Evolutionary conservation across 30 jellyfish, hydroid and myxozoan species (phyloP).

Genomic region (Aurelia sp.): DNA sequence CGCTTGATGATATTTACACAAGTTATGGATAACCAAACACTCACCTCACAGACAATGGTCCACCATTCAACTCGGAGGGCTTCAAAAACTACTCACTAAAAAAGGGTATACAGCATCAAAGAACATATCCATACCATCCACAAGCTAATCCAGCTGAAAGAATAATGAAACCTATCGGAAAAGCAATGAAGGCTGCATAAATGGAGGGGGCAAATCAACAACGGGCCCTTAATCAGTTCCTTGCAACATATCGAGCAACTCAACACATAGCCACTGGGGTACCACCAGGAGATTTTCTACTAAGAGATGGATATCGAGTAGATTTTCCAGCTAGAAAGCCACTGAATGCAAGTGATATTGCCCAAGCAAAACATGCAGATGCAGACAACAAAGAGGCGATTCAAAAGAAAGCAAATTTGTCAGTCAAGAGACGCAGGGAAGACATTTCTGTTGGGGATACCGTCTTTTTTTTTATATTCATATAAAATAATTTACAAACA

Average conservation of each 20-base stretch:
- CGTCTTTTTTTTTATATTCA: no score
- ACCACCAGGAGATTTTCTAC: conserved; percentile 60
- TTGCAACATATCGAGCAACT: conserved; percentile 53
- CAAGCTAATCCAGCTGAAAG: conserved; percentile 73
- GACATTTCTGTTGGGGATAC: conserved; percentile 32
- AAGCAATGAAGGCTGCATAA: conserved; percentile 58
- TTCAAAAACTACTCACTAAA: background rate
- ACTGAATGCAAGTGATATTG: background rate
- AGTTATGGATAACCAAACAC: conserved; percentile 47
- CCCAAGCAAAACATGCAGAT: conserved; percentile 7
- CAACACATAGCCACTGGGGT: conserved; percentile 68
- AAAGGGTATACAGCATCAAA: background rate
- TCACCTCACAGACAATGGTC: conserved; percentile 70
- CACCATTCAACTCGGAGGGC: conserved; percentile 30
- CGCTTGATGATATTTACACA: conserved; percentile 52
- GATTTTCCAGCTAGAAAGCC: conserved; percentile 43
- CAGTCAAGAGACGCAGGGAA: conserved; percentile 1
- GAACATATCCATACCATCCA: conserved; percentile 42
- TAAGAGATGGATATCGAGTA: conserved; percentile 41
- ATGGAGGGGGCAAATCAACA: conserved; percentile 3
- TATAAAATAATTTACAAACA: no score
- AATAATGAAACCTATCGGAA: conserved; percentile 62
- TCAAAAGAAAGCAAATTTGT: conserved; percentile 17
- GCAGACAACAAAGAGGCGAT: background rate
- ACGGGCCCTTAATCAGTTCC: conserved; percentile 18